Base-by-base conservation (phyloP, 2,797 vertebrate genomes). In the Myotis vivesi region DNA sequence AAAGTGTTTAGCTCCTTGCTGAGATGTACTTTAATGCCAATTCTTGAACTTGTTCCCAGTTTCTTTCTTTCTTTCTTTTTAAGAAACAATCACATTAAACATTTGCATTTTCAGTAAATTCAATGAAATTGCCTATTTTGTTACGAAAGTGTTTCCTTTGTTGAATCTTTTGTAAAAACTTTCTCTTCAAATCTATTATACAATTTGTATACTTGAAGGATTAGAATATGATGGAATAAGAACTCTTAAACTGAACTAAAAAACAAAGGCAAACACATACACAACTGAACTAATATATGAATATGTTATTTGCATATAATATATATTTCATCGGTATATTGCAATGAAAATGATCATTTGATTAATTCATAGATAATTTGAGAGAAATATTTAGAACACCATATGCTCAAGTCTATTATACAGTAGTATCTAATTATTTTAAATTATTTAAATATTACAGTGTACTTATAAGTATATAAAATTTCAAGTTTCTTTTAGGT, bases 401-500 rank as follows among this genome's bases (percentile, higher is more conserved):
- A 71, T 83, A 23, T 88, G 23, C 3, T 62, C 25, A 82, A 86
- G 4, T 53, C 23, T 69, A 51, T 28, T 87, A 64, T 73, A 51
- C 94, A 96, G 88, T 4, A 87, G 4, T 62, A 94, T 38, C 13
- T 90, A 82, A 95, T 86, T 77, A 92, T 93, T 82, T 72, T 3
- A 30, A 62, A 86, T 75, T 59, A 80, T 10, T 86, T 23, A 91
- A 85, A 66, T 53, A 89, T 68, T 80, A 75, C 22, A 36, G 53
- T 41, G 3, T 25, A 84, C 16, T 72, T 92, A 28, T 19, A 94
- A 62, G 62, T 16, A 77, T 30, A 83, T 44, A 87, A 22, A 68
- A 79, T 94, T 97, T 93, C 28, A 94, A 76, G 17, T 62, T 46
- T 72, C 62, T 90, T 75, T 64, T 83, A 96, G 41, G 55, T 53